These are phyloP conservation scores for Sardinella longiceps DNA, from an alignment of 2,797 vertebrate species.

Conservation along the genomic window DNA sequence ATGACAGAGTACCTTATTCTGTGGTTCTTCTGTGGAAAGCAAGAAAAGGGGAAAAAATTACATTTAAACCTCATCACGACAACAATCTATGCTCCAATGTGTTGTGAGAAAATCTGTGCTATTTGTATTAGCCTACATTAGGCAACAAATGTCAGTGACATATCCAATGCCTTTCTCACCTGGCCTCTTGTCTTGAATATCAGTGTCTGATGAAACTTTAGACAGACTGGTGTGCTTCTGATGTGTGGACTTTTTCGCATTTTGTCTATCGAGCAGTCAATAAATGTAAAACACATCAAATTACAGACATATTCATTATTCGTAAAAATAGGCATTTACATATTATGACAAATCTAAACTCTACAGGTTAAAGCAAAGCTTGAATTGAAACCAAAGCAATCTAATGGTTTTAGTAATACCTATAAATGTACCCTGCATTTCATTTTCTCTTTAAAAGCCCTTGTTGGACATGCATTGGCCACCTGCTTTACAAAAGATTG, in stretches of 20 bases:
- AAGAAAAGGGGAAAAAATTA: not conserved
- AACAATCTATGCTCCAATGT: not conserved
- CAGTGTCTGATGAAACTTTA: not conserved
- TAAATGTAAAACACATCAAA: not conserved
- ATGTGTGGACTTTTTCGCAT: not conserved
- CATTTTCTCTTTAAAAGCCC: not conserved
- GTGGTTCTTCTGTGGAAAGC: not conserved
- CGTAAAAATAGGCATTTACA: no score
- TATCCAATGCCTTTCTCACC: not conserved
- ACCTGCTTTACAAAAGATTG: not conserved
- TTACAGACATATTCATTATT: not conserved
- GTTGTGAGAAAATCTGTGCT: not conserved
- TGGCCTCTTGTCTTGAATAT: not conserved
- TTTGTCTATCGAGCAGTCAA: slow-evolving; percentile 16
- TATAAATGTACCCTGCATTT: not conserved
- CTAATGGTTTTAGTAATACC: not conserved
- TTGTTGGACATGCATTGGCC: not conserved
- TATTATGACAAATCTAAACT: not conserved
- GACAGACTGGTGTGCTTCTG: not conserved
- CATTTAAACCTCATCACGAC: not conserved
- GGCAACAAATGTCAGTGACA: not conserved
- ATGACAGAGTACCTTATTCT: not conserved
- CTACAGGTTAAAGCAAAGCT: not conserved
- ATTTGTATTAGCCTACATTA: not conserved
- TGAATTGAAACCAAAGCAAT: not conserved